Percentiles rank a stretch among this genome's conserved stretches.
phyloP scores from a whole-genome alignment of 2,797 vertebrate genomes.

The Epinephelus coioides region DNA sequence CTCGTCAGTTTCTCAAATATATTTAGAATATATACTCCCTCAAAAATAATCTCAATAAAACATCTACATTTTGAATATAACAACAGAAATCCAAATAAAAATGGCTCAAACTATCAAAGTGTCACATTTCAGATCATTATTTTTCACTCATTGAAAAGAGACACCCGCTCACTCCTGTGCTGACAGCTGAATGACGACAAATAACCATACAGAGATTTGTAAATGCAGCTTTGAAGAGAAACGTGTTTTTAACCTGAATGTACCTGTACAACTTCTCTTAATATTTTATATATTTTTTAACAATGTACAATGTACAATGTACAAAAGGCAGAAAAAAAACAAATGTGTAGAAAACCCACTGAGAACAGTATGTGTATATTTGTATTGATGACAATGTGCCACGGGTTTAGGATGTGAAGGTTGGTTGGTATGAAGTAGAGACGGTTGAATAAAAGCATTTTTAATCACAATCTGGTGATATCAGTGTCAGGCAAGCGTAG shows the following conservation, averaged over 20 bases:
- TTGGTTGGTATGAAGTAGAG: not conserved
- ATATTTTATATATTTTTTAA: slow-evolving; percentile 83
- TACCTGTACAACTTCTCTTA: slow-evolving; percentile 70
- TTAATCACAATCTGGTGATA: slow-evolving; percentile 13
- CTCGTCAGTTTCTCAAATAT: not conserved
- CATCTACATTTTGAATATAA: not conserved
- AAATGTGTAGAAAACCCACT: slow-evolving; percentile 29
- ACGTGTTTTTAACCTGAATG: slow-evolving; percentile 80
- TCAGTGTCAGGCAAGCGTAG: not conserved
- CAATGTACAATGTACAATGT: slow-evolving; percentile 72
- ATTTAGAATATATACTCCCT: not conserved
- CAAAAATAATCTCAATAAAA: not conserved
- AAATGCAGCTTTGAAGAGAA: slow-evolving; percentile 77
- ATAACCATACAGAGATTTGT: slow-evolving; percentile 70
- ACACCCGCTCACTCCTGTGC: slow-evolving; percentile 36
- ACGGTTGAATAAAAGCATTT: slow-evolving; percentile 14
- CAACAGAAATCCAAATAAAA: slow-evolving; percentile 17
- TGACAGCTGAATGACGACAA: slow-evolving; percentile 68
- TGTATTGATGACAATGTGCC: slow-evolving; percentile 63
- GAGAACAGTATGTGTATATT: slow-evolving; percentile 59
- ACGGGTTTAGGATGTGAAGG: slow-evolving; percentile 43
- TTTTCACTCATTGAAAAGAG: not conserved
- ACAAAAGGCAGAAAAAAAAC: slow-evolving; percentile 57
- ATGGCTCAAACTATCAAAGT: not conserved
- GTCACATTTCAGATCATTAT: not conserved